Base-by-base conservation (phyloP, 1,140 invertebrate genomes). In the Hermatobates lingyangjiaoensis region DNA sequence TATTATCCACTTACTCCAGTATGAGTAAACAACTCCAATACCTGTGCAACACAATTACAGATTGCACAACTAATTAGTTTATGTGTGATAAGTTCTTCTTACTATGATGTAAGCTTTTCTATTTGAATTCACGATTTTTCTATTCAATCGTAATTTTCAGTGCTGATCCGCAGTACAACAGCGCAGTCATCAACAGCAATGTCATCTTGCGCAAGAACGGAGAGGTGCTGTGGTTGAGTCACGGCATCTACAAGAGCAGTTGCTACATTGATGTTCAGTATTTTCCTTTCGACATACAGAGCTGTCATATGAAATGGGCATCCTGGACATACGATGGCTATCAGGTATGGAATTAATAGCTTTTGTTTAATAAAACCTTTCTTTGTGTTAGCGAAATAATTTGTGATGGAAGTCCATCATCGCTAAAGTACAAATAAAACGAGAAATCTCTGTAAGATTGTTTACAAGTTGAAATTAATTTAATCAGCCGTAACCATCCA, bases 301-400 rank as follows among this genome's bases (percentile, higher is more conserved):
- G 80, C 50, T 94, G 90, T 62, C 79, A 80, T 28, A 80, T 94
- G 74, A 92, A 93, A 66, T 95, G 91, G 77, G 88, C 91, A 2
- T 93, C 87, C 0, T 96, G 92, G 92, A 93, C 92, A 0, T 95
- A 94, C 66, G 91, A 95, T 63, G 87, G 86, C 23, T 88, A 85
- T 66, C 85, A 90, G 77, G 87, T 91, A 61, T 70, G 66, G 63
- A 28, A n/a, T 26, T 24, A 24, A 52, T 42, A n/a, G n/a, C n/a
- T n/a, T n/a, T n/a, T n/a, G n/a, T n/a, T n/a, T n/a, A n/a, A n/a
- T n/a, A n/a, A n/a, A n/a, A n/a, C n/a, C n/a, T n/a, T n/a, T n/a
- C n/a, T n/a, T n/a, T n/a, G n/a, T n/a, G n/a, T n/a, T n/a, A n/a
- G n/a, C n/a, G n/a, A n/a, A n/a, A n/a, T n/a, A n/a, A n/a, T n/a